Evolutionary conservation across 2,797 vertebrate genomes (phyloP), one percentile per base, ranked within the genome.

Genomic region (Clamator glandarius): DNA sequence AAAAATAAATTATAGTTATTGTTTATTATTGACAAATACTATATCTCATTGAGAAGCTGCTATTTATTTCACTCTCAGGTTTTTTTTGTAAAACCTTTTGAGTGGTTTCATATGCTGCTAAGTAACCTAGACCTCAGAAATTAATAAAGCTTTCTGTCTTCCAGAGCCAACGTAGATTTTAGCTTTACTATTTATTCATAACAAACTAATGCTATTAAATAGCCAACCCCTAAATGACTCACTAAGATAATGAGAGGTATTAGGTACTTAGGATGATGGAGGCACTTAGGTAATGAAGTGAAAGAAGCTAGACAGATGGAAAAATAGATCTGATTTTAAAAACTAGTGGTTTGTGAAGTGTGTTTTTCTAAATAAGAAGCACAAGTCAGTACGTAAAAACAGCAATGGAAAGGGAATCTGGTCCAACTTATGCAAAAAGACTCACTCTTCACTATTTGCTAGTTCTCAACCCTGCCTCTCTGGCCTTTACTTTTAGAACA

Each of bases 401-500:
- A 93, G 88, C 87, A 95, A 63, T 92, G 92, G 95, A 96, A 97
- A 93, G 18, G 61, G 72, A 94, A 93, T 82, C 80, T 76, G 68
- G 63, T 96, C 95, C 95, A 96, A 93, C 35, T 94, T 93, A 93
- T 16, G 88, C 88, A 93, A 94, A 96, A 94, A 96, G 62, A 70
- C 86, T 95, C 87, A 78, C 75, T 91, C 51, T 87, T 93, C 73
- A 77, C 35, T 96, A 88, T 96, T 96, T 96, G 79, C 90, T 96
- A 91, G 52, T 87, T 87, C 89, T 91, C 87, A 89, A 42, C 59
- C 48, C 58, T 92, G 82, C 59, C 73, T 86, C 64, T 87, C 81
- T 76, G 78, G 90, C 48, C 89, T 94, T 95, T 86, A 69, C 92
- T 91, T 92, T 93, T 92, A 95, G 80, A 97, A 95, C 89, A 95